A percentile compares a stretch with the other conserved stretches of the same genome.
Evolutionary conservation across 2,797 vertebrate species (phyloP).

Genomic region (Parauchenoglanis ngamensis): DNA sequence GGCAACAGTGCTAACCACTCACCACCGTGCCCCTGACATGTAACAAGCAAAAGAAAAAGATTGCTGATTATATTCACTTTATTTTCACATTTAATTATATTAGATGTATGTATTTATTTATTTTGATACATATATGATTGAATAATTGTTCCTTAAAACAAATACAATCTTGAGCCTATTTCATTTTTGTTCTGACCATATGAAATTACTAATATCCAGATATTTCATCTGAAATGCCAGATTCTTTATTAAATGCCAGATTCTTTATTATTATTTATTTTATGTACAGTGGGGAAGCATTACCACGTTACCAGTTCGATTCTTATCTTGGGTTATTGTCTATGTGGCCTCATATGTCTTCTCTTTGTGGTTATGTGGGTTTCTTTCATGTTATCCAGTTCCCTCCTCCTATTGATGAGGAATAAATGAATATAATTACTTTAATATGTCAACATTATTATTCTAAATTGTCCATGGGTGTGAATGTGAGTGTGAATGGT

Average conservation of each 20-base stretch:
- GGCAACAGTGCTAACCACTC: too few species aligned
- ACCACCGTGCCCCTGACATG: too few species aligned
- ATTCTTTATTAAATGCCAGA: neutral
- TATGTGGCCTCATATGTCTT: neutral
- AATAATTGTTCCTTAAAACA: neutral
- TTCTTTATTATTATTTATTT: too few species aligned
- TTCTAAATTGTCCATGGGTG: too few species aligned
- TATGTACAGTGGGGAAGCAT: neutral
- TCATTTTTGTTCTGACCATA: neutral
- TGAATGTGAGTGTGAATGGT: too few species aligned
- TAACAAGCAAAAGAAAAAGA: neutral
- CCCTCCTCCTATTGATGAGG: too few species aligned
- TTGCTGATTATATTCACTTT: neutral
- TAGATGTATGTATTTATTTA: neutral
- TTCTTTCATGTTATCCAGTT: too few species aligned
- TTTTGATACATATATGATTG: neutral
- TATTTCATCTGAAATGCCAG: neutral
- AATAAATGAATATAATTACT: neutral
- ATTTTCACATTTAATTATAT: neutral
- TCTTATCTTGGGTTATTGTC: neutral
- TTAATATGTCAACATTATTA: neutral
- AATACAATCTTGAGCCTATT: neutral
- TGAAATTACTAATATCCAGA: neutral
- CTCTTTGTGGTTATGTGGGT: too few species aligned
- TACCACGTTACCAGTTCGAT: neutral